phyloP scores from a whole-genome alignment of 2,797 vertebrate genomes.

The Hoplostethus mediterraneus region DNA sequence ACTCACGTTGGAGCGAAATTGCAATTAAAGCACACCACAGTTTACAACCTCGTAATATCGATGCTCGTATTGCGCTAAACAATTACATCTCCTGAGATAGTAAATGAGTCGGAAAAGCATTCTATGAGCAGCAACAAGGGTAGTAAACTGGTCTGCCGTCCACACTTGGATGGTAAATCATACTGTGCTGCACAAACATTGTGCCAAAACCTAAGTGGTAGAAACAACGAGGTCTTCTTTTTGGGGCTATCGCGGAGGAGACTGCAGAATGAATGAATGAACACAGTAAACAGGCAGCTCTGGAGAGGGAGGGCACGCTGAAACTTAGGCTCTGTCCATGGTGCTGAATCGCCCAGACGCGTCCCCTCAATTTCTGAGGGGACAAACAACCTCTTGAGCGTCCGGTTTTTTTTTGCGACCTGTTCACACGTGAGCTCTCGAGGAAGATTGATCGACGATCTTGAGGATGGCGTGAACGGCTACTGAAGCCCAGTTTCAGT shows the following conservation, averaged over 20 bases:
- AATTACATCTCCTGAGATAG: conserved; percentile 13
- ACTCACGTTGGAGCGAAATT: neutral
- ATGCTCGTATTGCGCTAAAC: conserved; percentile 17
- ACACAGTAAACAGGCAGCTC: neutral
- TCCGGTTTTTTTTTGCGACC: conserved; percentile 36
- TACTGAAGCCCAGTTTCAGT: conserved; percentile 6
- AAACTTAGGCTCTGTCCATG: conserved; percentile 69
- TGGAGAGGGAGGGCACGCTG: conserved; percentile 4
- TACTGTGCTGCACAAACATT: conserved; percentile 26
- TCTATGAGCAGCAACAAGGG: neutral
- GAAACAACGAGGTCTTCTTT: conserved; percentile 9
- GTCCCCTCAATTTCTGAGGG: conserved; percentile 31
- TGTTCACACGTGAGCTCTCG: conserved; percentile 41
- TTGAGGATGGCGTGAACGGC: conserved; percentile 12
- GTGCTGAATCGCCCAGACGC: conserved; percentile 54
- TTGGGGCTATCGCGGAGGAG: conserved; percentile 7
- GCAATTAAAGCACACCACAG: neutral
- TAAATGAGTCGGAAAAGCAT: conserved; percentile 16
- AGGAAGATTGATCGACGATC: conserved; percentile 20
- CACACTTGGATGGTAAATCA: conserved; percentile 60
- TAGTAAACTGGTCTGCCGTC: neutral
- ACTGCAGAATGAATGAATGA: conserved; percentile 44
- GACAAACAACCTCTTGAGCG: conserved; percentile 33
- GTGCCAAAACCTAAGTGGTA: conserved; percentile 11
- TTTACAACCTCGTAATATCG: neutral